Evolutionary conservation across 23 tunicate species (phyloP).

Genomic region (Styela plicata): DNA sequence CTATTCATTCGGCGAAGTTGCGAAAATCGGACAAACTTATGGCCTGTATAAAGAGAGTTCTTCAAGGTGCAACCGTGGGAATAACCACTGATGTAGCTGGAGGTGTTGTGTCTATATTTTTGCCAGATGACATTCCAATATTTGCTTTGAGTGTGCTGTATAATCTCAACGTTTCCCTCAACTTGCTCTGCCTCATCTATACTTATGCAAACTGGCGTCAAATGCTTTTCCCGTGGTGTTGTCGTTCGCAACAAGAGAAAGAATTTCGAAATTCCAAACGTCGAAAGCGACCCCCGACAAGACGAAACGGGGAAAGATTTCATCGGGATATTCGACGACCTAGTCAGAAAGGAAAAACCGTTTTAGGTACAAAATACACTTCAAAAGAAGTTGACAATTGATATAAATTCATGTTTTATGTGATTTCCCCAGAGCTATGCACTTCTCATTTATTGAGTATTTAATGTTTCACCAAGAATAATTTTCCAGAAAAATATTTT

Average conservation of each 20-base stretch:
- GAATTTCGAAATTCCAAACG: background rate
- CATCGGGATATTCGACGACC: background rate
- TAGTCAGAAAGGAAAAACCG: background rate
- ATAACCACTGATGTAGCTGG: slow-evolving; percentile 68
- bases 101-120: slow-evolving; percentile 47
- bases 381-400: background rate
- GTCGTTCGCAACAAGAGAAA: background rate
- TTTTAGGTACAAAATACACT: background rate
- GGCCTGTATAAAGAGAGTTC: slow-evolving; percentile 58
- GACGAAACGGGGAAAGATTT: background rate
- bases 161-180: slow-evolving; percentile 43
- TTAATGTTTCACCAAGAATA: too few relatives aligned
- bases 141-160: slow-evolving; percentile 50
- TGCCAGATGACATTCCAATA: slow-evolving; percentile 47
- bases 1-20: background rate
- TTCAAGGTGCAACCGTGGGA: slow-evolving; percentile 46
- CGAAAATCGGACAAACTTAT: slow-evolving; percentile 28
- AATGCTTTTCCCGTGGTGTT: slow-evolving; percentile 44
- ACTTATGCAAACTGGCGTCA: slow-evolving; percentile 58
- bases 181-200: slow-evolving; percentile 52
- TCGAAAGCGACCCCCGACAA: background rate
- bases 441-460: too few relatives aligned
- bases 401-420: too few relatives aligned
- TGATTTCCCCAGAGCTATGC: too few relatives aligned
- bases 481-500: too few relatives aligned